Evolutionary conservation across 2,797 vertebrate species (phyloP).

Genomic region (Pempheris klunzingeri): DNA sequence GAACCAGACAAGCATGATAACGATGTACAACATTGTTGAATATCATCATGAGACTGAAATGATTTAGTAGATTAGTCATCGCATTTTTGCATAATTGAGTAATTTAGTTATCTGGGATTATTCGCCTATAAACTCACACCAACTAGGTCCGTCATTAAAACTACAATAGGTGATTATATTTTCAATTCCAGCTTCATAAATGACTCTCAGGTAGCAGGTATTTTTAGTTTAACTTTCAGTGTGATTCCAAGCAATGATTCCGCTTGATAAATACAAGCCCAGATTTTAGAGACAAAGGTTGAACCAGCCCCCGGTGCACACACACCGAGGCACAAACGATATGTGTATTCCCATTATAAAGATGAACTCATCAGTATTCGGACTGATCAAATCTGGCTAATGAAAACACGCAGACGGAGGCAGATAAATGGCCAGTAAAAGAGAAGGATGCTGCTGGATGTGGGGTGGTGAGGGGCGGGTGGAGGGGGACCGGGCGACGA

Average conservation of each 20-base stretch:
- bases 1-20: no score
- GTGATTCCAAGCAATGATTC: neutral
- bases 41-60: neutral
- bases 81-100: neutral
- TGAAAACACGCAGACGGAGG: constrained; percentile 43
- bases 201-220: neutral
- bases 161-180: neutral
- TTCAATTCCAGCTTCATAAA: neutral
- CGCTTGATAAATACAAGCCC: neutral
- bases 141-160: neutral
- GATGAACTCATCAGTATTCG: constrained; percentile 39
- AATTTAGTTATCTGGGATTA: no score
- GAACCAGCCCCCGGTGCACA: neutral
- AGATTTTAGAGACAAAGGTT: neutral
- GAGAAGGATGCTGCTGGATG: constrained; percentile 36
- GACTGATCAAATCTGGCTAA: constrained; percentile 56
- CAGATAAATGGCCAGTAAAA: constrained; percentile 44
- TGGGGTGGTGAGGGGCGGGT: constrained; percentile 28
- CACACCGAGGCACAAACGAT: neutral
- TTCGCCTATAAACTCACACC: neutral
- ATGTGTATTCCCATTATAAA: constrained; percentile 15
- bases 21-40: neutral
- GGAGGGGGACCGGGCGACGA: constrained; percentile 30
- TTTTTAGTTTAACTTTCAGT: neutral
- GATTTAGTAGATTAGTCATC: neutral